These are phyloP conservation scores for Polydrusus cervinus DNA, from an alignment of 2,888 invertebrate species.

Conservation along the genomic window DNA sequence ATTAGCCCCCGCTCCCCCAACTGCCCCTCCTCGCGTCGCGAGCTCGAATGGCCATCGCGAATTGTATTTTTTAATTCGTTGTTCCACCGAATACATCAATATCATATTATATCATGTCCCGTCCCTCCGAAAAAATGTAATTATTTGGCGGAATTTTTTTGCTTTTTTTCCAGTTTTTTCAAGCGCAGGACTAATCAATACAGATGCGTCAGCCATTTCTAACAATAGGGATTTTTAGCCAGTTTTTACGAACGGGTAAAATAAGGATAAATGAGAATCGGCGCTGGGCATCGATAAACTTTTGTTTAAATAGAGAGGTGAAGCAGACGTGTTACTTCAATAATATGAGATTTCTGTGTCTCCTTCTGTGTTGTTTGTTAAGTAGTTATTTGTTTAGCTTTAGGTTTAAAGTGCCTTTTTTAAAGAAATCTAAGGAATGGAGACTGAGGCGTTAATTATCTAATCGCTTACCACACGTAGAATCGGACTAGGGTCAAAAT, in stretches of 20 bases:
- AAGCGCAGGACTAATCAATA: conserved; percentile 54
- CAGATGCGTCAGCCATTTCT: conserved; percentile 55
- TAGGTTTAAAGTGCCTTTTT: too few relatives aligned
- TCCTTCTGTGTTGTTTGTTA: too few relatives aligned
- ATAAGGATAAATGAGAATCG: conserved; percentile 9
- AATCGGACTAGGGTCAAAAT: too few relatives aligned
- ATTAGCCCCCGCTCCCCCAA: conserved; percentile 20
- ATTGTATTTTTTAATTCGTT: conserved; percentile 56
- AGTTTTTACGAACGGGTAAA: conserved; percentile 35
- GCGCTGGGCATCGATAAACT: neutral
- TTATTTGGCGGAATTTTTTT: conserved; percentile 54
- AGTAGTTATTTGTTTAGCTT: too few relatives aligned
- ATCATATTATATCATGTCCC: conserved; percentile 54
- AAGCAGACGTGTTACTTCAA: neutral
- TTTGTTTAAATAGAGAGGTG: conserved; percentile 7
- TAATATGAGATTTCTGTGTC: neutral
- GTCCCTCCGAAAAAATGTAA: conserved; percentile 55
- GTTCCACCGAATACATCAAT: conserved; percentile 55
- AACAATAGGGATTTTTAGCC: conserved; percentile 48
- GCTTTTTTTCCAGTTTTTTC: conserved; percentile 52
- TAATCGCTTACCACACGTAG: too few relatives aligned
- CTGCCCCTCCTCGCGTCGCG: conserved; percentile 26
- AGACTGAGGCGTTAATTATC: too few relatives aligned
- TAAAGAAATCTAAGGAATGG: too few relatives aligned
- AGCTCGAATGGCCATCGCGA: conserved; percentile 54